Base-by-base conservation (phyloP, 2,113 vertebrate genomes). In the Bubo bubo region DNA sequence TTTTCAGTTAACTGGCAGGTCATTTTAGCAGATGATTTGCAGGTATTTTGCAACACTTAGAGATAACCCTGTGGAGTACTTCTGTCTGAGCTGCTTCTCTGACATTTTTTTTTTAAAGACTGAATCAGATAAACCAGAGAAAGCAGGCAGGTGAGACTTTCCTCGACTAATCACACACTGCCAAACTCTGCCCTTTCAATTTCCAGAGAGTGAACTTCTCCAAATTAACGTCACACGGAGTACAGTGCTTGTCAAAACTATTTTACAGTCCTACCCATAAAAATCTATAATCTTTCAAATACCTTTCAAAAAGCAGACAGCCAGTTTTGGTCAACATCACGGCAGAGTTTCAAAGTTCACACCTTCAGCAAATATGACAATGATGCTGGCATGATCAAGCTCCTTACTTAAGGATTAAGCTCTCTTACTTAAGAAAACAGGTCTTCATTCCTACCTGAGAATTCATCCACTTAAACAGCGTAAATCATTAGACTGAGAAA, bases 1-100 rank as follows among this genome's bases (percentile, higher is more conserved):
- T 97, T 94, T 90, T 43, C 81, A 64, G 88, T 74, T 91, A 93
- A 91, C 96, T 95, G 79, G 85, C 85, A 96, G 92, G 75, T 94
- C 94, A 95, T 90, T 93, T 92, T 86, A 83, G 88, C 93, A 88
- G 94, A 96, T 83, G 90, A 96, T 95, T 96, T 95, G 93, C 92
- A 92, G 71, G 50, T 88, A 86, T 95, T 96, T 88, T 11, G 76
- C 75, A 97, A 97, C 55, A 50, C 63, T 70, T 37, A 34, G 41
- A 63, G 96, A 97, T 97, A 96, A 97, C 77, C 77, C 68, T 14
- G 15, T 23, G 47, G 49, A 93, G 66, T 39, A 53, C 62, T 89
- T 88, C 89, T 94, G 84, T 88, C 91, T 80, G 77, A 94, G 49
- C 16, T 47, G 14, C 60, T 95, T 62, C 35, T 77, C 53, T 23